Evolutionary conservation across 2,113 vertebrate species (phyloP), one percentile per base, ranked within the genome.

Genomic region (Ochotona curzoniae): DNA sequence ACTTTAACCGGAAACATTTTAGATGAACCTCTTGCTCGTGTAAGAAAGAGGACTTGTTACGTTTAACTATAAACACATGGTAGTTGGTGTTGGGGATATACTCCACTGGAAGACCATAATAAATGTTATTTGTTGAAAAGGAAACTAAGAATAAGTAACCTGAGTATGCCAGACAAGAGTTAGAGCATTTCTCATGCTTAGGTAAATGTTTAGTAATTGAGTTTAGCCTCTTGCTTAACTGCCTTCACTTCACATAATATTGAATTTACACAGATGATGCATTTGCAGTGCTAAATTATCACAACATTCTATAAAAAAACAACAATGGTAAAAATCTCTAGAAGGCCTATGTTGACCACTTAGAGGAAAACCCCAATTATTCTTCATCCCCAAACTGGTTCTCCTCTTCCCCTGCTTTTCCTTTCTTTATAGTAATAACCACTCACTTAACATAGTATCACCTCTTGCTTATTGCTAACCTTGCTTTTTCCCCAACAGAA

Each of bases 1-100:
- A 87, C 30, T 91, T 89, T 70, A 87, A 78, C 91, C 67, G 49
- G 86, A 94, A 96, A 80, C 61, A 90, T 54, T 79, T 60, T 87
- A 64, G 91, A 90, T 83, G 76, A 95, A 83, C 25, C 81, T 91
- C 69, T 91, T 66, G 61, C 83, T 89, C 73, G 87, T 51, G 6
- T 76, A 89, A 60, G 80, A 83, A 86, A 94, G 89, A 61, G 44
- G 21, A 75, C 71, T 93, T 76, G 83, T 85, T 91, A 89, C 51
- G 67, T 93, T 91, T 95, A 96, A 96, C 90, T 73, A 83, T 44
- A 89, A 93, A 89, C 87, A 96, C 47, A 69, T 82, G 93, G 82
- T 61, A 81, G 85, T 28, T 87, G 87, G 96, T 90, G 61, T 94
- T 35, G 79, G 83, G 0, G 76, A 94, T 17, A 78, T 2, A 25